Percentiles rank a stretch among this genome's conserved stretches.
Evolutionary conservation across 1,140 invertebrate genomes (phyloP).

Genomic region (Diachasmimorpha longicaudata): DNA sequence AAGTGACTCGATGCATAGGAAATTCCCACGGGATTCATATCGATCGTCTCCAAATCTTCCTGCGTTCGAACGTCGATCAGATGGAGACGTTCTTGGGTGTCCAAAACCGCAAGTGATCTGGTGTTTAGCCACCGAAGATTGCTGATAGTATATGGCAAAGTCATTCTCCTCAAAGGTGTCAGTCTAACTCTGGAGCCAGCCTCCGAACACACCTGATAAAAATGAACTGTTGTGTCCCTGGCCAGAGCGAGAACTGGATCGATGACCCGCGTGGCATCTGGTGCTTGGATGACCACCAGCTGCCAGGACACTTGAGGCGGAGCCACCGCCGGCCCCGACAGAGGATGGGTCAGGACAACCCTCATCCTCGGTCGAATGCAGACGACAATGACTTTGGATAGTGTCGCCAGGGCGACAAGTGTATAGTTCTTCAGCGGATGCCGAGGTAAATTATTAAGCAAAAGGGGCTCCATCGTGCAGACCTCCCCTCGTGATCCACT

Average conservation of each 20-base stretch:
- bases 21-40: constrained; percentile 82
- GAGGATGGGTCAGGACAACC: constrained; percentile 71
- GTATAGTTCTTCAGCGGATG: constrained; percentile 78
- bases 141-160: constrained; percentile 73
- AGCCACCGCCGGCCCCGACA: constrained; percentile 69
- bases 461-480: constrained; percentile 84
- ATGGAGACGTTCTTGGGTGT: constrained; percentile 85
- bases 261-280: constrained; percentile 75
- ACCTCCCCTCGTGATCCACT: constrained; percentile 95
- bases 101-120: constrained; percentile 82
- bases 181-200: constrained; percentile 65
- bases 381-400: constrained; percentile 91
- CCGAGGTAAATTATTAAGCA: constrained; percentile 71
- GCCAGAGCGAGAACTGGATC: constrained; percentile 88
- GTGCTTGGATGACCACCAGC: constrained; percentile 83
- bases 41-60: constrained; percentile 82
- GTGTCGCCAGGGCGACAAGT: constrained; percentile 89
- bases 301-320: constrained; percentile 93
- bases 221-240: constrained; percentile 78
- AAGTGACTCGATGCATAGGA: constrained; percentile 94
- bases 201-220: constrained; percentile 74
- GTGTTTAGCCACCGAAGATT: constrained; percentile 88
- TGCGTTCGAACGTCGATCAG: constrained; percentile 88
- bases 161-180: constrained; percentile 72
- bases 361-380: constrained; percentile 78